Conservation (phyloP, 2,113 vertebrate genomes). For the Scolopax mira region DNA sequence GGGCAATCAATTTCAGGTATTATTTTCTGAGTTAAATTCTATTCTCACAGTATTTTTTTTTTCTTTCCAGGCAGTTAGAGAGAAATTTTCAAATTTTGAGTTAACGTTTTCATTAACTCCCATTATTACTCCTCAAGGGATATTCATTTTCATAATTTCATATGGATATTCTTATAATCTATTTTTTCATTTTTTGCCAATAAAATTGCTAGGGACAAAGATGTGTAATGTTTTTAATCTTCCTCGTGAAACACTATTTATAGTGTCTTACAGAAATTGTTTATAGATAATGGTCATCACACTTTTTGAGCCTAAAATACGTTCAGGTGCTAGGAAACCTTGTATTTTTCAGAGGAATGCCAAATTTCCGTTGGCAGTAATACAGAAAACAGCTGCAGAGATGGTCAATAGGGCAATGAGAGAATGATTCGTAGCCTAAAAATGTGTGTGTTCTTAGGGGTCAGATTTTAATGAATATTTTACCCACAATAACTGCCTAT, state of each 20-base stretch:
- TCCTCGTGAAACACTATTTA: slow-evolving; percentile 67
- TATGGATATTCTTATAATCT: slow-evolving; percentile 62
- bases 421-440: slow-evolving; percentile 81
- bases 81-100: slow-evolving; percentile 61
- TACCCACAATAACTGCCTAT: slow-evolving; percentile 98
- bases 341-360: slow-evolving; percentile 70
- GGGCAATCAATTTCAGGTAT: slow-evolving; percentile 64
- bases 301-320: slow-evolving; percentile 65
- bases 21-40: slow-evolving; percentile 68
- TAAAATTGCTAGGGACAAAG: slow-evolving; percentile 66
- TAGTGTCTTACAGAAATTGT: slow-evolving; percentile 76
- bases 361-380: slow-evolving; percentile 58
- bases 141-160: slow-evolving; percentile 67
- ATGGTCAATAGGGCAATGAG: slow-evolving; percentile 62
- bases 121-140: slow-evolving; percentile 58
- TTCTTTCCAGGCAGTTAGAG: slow-evolving; percentile 68
- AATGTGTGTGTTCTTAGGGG: slow-evolving; percentile 79
- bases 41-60: slow-evolving; percentile 42
- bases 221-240: slow-evolving; percentile 70
- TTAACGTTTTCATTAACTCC: slow-evolving; percentile 64
- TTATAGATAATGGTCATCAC: slow-evolving; percentile 64
- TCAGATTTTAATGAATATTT: slow-evolving; percentile 94
- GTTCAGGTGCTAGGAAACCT: slow-evolving; percentile 74
- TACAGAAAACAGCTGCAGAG: slow-evolving; percentile 53
- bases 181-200: slow-evolving; percentile 63